Base-by-base conservation (phyloP, 2,888 invertebrate species). In the Philonicus albiceps region DNA sequence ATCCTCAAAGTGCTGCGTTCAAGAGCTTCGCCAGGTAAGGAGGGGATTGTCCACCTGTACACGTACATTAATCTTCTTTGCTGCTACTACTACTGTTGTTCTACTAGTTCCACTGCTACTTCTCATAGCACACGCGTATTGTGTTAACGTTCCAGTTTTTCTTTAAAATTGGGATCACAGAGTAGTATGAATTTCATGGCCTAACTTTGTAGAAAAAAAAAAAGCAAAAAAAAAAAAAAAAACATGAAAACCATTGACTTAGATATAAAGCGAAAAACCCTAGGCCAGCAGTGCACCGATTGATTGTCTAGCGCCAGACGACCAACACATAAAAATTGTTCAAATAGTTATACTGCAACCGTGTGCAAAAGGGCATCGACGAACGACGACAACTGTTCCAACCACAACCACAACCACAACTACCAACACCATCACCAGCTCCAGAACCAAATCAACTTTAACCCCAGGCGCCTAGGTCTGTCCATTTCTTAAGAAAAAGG, bases 21-120 rank as follows among this genome's bases (percentile, higher is more conserved):
- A 99, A 99, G 95, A 99, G 98, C 95, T 99, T 99, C 96, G 98
- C 98, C 95, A 99, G 98, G 99, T 99, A 97, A 97, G 96, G 93
- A 88, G 93, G 91, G 93, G 85, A 87, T 86, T 83, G 72, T 55
- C 81, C 85, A 75, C 72, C 83, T 49, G 55, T 55, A 74, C 37
- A 73, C 73, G 85, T 74, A 85, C 73, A 85, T 85, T 85, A 73
- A 78, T 85, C 80, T 88, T 53, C 87, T 88, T 86, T 86, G 86
- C 85, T 87, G 72, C 80, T 85, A 87, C 80, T 85, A 85, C 87
- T 87, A 85, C 85, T 87, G 37, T 81, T 87, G 37, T 81, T 75
- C 90, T 91, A 91, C 91, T 91, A 90, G 91, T 90, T 90, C 91
- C 89, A 91, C 90, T 90, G 90, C 91, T 91, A 91, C 91, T 91